Evolutionary conservation across 2,888 invertebrate genomes (phyloP).

Genomic region (Dryobotodes eremita): DNA sequence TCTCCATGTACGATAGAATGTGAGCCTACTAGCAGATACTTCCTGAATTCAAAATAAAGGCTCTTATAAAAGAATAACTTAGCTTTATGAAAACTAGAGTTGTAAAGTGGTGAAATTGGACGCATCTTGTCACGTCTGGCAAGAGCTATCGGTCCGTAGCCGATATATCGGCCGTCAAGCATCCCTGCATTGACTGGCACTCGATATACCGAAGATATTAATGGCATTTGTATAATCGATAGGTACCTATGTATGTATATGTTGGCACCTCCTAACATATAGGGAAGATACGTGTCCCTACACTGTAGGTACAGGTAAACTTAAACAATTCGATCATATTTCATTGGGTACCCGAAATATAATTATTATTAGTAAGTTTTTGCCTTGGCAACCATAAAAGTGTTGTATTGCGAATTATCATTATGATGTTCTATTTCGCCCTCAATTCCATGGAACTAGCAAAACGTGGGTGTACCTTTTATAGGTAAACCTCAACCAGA

Average conservation of each 20-base stretch:
- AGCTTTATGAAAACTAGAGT: background rate
- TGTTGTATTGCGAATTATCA: background rate
- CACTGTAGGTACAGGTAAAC: background rate
- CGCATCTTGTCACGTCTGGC: background rate
- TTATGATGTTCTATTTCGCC: background rate
- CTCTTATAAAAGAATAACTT: background rate
- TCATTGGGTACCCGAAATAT: background rate
- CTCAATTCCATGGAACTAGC: background rate
- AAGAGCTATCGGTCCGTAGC: background rate
- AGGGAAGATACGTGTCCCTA: background rate
- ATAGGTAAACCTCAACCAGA: background rate
- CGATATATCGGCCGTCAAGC: conserved; percentile 17
- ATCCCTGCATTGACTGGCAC: conserved; percentile 28
- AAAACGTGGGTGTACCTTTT: background rate
- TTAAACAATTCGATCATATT: conserved; percentile 15
- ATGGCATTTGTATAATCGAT: conserved; percentile 13
- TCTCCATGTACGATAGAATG: background rate
- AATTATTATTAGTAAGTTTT: background rate
- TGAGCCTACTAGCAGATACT: background rate
- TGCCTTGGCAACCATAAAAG: background rate
- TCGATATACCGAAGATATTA: conserved; percentile 26
- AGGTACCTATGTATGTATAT: background rate
- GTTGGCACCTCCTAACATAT: background rate
- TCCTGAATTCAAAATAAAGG: background rate
- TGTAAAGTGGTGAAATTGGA: conserved; percentile 4